These are phyloP conservation scores for Amphimedon queenslandica DNA, from an alignment of 37 sponge, comb jelly and placozoan species.

Conservation along the genomic window DNA sequence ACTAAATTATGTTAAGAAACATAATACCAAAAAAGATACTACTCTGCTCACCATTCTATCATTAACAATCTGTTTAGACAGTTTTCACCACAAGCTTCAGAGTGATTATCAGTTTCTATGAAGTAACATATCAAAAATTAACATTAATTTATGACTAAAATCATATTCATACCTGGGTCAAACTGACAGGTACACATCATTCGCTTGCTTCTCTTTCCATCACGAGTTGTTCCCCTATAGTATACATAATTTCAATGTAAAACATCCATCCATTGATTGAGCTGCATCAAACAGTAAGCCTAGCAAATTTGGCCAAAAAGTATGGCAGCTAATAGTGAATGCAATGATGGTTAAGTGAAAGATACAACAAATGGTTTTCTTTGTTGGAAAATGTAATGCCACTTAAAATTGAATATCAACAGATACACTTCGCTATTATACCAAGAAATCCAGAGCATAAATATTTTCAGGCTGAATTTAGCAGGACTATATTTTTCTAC, in stretches of 20 bases:
- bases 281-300: no score
- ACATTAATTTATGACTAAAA: neutral
- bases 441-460: neutral
- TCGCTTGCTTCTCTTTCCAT: slow-evolving; percentile 78
- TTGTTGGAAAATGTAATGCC: no score
- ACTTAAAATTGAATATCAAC: no score
- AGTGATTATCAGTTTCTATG: slow-evolving; percentile 58
- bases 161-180: slow-evolving; percentile 60
- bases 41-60: slow-evolving; percentile 87
- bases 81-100: slow-evolving; percentile 85
- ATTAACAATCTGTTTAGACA: slow-evolving; percentile 93
- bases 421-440: neutral
- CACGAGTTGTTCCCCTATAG: slow-evolving; percentile 40
- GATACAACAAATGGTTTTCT: no score
- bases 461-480: no score
- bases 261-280: no score
- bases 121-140: neutral
- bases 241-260: no score
- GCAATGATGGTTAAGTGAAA: no score
- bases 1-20: slow-evolving; percentile 28
- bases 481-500: no score
- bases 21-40: neutral
- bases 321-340: no score
- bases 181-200: slow-evolving; percentile 94
- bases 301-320: no score